Conservation (phyloP, 2,113 vertebrate species). For the Zapornia atra region DNA sequence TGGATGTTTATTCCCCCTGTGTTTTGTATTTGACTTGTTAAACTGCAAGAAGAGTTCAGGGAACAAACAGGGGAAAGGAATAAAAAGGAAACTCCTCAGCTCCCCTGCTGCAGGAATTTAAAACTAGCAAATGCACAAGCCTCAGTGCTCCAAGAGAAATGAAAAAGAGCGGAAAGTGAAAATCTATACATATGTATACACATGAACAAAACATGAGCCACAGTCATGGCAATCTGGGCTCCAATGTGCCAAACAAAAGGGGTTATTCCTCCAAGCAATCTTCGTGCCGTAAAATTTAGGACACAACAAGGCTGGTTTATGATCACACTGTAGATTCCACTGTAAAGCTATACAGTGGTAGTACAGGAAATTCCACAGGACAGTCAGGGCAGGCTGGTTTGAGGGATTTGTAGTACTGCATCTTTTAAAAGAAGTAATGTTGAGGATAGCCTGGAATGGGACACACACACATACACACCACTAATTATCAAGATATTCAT, state of each 20-base stretch:
- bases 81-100: slow-evolving; percentile 34
- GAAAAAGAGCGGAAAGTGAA: slow-evolving; percentile 53
- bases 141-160: slow-evolving; percentile 50
- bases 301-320: slow-evolving; percentile 40
- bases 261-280: slow-evolving; percentile 49
- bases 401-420: not conserved
- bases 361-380: slow-evolving; percentile 9
- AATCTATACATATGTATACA: slow-evolving; percentile 59
- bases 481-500: not conserved
- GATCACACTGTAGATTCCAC: not conserved
- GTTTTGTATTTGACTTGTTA: slow-evolving; percentile 83
- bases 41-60: slow-evolving; percentile 71
- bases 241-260: slow-evolving; percentile 47
- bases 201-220: slow-evolving; percentile 46
- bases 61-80: slow-evolving; percentile 45
- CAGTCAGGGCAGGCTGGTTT: not conserved
- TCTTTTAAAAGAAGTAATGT: not conserved
- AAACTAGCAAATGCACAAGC: slow-evolving; percentile 64
- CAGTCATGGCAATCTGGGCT: slow-evolving; percentile 44
- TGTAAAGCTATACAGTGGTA: not conserved
- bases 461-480: no score
- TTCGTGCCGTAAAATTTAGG: slow-evolving; percentile 37
- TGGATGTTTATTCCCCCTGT: slow-evolving; percentile 56
- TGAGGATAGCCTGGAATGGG: not conserved
- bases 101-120: slow-evolving; percentile 64